Evolutionary conservation across 1,140 invertebrate genomes (phyloP), one percentile per base, ranked within the genome.

Genomic region (Coptotermes formosanus): DNA sequence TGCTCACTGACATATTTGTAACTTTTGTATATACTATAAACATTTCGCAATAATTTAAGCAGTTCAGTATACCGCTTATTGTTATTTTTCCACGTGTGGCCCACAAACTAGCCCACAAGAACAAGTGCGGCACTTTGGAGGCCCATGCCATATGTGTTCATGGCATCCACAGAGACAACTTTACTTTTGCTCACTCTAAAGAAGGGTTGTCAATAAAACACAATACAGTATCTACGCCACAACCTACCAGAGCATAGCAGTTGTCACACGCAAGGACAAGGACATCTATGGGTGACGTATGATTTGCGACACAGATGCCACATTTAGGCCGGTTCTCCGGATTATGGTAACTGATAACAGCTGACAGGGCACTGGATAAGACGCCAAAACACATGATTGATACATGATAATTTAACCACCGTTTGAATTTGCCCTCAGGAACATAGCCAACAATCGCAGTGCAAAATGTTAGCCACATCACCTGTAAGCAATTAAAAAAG

Each of bases 301-400:
- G 99, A 93, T 99, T 99, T 83, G 99, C 99, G 32, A 99, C 99
- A 92, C 98, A 99, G 89, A 99, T 99, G 55, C 98, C 98, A 86
- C 92, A 92, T 87, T 93, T 92, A 45, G 97, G 97, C 87, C 93
- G 93, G 91, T 98, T 97, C 89, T 96, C 94, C 82, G 93, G 91
- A 90, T 97, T 96, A 91, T 98, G 97, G 92, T 98, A 98, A 38
- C 93, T 97, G 87, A 98, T 95, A 88, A 98, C 97, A 69, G 96
- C 95, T 14, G 97, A 97, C 84, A 98, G 94, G 52, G 96, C 96
- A 83, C 96, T 95, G 82, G 96, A 96, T 83, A 98, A 92, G 88
- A 98, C 93, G 88, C 96, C 96, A 91, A 98, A 98, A 91, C 96
- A 98, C 93, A 97, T 95, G 86, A 98, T 93, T 84, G 95, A 96